Conservation (phyloP, 2,113 vertebrate species). For the Anthoscopus minutus region DNA sequence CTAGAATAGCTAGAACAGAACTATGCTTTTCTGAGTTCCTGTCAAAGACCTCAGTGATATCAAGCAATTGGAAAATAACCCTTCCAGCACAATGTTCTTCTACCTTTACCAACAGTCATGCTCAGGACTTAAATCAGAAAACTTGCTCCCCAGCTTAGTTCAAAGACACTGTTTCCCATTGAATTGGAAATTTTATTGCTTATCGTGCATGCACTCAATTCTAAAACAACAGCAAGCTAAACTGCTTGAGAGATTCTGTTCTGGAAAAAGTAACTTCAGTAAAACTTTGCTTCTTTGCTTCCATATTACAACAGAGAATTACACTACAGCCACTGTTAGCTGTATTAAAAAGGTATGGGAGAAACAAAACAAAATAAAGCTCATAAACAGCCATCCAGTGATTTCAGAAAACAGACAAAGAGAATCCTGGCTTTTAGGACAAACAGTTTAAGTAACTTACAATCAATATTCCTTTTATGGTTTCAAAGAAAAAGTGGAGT, state of each 20-base stretch:
- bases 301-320: not conserved
- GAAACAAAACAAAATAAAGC: not conserved
- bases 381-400: not conserved
- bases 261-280: not conserved
- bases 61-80: not conserved
- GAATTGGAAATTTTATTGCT: constrained; percentile 26
- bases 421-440: constrained; percentile 6
- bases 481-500: constrained; percentile 9
- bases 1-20: not conserved
- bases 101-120: not conserved
- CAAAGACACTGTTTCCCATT: not conserved
- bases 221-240: not conserved
- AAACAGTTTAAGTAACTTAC: constrained; percentile 30
- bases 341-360: not conserved
- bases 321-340: not conserved
- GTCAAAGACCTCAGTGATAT: not conserved
- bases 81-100: not conserved
- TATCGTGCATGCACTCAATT: not conserved
- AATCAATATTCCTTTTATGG: constrained; percentile 1
- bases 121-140: not conserved
- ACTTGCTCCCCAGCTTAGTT: not conserved
- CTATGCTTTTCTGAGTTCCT: not conserved
- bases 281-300: not conserved
- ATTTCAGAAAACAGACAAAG: constrained; percentile 24
- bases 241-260: not conserved